phyloP scores from a whole-genome alignment of 1,140 invertebrate species.

The Ostrea denselamellosa region DNA sequence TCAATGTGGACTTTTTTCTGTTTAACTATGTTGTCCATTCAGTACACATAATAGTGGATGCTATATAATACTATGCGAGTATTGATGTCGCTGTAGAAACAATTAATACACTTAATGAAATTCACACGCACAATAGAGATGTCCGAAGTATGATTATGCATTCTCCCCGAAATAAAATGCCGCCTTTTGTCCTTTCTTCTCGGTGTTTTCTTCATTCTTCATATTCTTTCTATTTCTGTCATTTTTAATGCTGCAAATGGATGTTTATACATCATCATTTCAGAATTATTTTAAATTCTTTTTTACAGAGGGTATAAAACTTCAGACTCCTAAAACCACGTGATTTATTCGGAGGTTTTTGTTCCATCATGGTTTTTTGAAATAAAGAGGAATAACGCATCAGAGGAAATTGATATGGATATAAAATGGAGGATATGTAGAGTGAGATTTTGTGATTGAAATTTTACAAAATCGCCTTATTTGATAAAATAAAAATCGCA shows the following conservation, averaged over 20 bases:
- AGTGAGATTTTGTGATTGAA: no score
- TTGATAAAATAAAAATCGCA: no score
- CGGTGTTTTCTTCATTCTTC: constrained; percentile 25
- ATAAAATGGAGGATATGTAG: no score
- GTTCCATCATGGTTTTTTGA: no score
- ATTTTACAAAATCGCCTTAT: no score
- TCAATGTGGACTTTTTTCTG: neutral
- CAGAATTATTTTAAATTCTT: neutral
- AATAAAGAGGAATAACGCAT: no score
- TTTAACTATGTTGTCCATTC: constrained; percentile 23
- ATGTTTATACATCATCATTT: neutral
- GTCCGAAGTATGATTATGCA: neutral
- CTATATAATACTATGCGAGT: constrained; percentile 10
- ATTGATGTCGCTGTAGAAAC: constrained; percentile 12
- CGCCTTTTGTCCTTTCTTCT: constrained; percentile 40
- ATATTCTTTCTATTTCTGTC: constrained; percentile 38
- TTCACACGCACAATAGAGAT: neutral
- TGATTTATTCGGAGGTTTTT: no score
- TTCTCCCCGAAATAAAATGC: constrained; percentile 48
- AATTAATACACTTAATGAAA: constrained; percentile 14
- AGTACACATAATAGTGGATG: constrained; percentile 5
- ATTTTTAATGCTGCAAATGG: neutral
- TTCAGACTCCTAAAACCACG: no score
- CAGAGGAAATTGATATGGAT: no score
- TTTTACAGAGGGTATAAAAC: neutral